Conservation (phyloP, 2,797 vertebrate species). For the Sebastes steindachneri region DNA sequence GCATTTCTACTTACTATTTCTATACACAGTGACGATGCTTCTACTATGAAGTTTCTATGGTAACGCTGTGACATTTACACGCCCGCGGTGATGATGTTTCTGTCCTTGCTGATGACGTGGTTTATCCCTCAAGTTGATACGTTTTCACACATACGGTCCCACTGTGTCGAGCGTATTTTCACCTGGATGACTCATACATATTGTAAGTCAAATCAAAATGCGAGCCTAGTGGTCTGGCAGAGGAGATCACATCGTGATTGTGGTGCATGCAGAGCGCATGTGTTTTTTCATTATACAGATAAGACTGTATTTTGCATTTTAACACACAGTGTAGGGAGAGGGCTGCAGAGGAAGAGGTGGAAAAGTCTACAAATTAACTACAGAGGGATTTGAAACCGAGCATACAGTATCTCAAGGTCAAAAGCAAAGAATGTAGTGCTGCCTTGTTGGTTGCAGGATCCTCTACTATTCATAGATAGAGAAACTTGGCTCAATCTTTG, state of each 20-base stretch:
- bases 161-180: neutral
- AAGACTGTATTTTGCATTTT: neutral
- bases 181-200: constrained; percentile 29
- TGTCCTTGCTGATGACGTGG: neutral
- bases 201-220: neutral
- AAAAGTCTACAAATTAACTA: neutral
- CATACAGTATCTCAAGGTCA: constrained; percentile 44
- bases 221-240: neutral
- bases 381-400: neutral
- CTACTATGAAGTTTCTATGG: neutral
- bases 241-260: neutral
- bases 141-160: neutral
- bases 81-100: neutral
- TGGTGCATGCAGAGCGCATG: neutral
- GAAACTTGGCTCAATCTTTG: neutral
- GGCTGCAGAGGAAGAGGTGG: neutral
- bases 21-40: neutral
- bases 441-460: neutral
- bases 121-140: neutral
- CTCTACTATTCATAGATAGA: neutral
- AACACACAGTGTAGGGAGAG: neutral
- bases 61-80: neutral
- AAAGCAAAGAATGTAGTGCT: neutral
- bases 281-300: neutral
- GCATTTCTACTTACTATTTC: neutral